Evolutionary conservation across 2,797 vertebrate genomes (phyloP).

Genomic region (Pygocentrus nattereri): DNA sequence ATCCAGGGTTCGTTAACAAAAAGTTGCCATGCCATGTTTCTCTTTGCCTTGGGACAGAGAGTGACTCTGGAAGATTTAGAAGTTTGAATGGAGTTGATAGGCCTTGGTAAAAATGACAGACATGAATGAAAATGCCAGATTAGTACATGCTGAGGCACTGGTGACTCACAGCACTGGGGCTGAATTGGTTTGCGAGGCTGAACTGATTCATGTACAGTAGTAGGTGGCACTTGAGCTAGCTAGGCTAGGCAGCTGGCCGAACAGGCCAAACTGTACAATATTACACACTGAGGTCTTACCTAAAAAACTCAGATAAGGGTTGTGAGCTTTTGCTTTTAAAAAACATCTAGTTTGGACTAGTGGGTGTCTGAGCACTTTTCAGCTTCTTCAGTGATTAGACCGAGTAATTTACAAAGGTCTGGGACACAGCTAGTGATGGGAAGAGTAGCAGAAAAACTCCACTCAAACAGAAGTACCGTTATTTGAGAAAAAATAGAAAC

Average conservation of each 20-base stretch:
- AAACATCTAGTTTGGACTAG: constrained; percentile 16
- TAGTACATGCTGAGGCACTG: constrained; percentile 9
- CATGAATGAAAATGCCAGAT: constrained; percentile 24
- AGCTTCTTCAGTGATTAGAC: constrained; percentile 16
- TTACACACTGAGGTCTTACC: constrained; percentile 4
- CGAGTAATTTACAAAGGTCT: background rate
- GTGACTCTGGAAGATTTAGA: background rate
- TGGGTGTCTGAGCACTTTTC: constrained; percentile 22
- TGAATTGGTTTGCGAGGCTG: constrained; percentile 16
- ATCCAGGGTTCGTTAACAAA: background rate
- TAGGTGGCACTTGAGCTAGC: constrained; percentile 16
- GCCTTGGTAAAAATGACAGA: constrained; percentile 5
- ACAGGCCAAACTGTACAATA: constrained; percentile 3
- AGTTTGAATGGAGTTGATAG: constrained; percentile 22
- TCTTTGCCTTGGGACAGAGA: background rate
- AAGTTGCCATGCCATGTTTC: background rate
- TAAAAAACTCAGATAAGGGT: constrained; percentile 13
- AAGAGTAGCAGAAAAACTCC: background rate
- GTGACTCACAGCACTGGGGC: constrained; percentile 20
- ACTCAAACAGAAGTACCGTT: background rate
- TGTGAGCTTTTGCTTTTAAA: background rate
- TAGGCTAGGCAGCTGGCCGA: constrained; percentile 18
- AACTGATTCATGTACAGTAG: constrained; percentile 36
- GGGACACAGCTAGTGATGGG: constrained; percentile 21
- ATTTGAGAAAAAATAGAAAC: background rate